Percentiles rank a stretch among this genome's conserved stretches.
phyloP scores from a whole-genome alignment of 2,113 vertebrate species.

The Myxocyprinus asiaticus region DNA sequence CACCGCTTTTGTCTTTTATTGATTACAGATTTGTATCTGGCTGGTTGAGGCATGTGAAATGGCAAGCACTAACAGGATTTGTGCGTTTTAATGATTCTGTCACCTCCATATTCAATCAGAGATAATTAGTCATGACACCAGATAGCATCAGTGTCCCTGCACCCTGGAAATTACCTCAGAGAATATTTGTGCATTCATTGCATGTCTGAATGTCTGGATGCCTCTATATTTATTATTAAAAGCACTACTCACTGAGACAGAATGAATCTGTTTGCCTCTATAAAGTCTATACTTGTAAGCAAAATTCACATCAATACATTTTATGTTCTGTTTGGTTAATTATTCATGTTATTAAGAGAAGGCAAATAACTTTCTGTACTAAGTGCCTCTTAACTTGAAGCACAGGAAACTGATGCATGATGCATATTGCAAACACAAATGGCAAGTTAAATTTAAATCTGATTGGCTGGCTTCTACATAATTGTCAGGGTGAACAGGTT shows the following conservation, averaged over 20 bases:
- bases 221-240: neutral
- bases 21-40: slow-evolving; percentile 46
- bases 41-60: slow-evolving; percentile 15
- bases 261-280: neutral
- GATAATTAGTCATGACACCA: slow-evolving; percentile 53
- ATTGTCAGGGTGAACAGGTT: too few species aligned
- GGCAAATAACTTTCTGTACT: neutral
- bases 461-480: too few species aligned
- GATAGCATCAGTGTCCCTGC: neutral
- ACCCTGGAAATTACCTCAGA: slow-evolving; percentile 15
- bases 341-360: neutral
- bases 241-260: neutral
- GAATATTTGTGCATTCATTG: neutral
- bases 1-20: slow-evolving; percentile 32
- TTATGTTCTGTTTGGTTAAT: neutral
- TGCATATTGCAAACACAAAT: too few species aligned
- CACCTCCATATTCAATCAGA: slow-evolving; percentile 42
- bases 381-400: neutral
- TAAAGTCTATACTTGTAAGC: neutral
- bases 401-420: neutral
- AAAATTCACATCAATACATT: neutral
- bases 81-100: slow-evolving; percentile 38
- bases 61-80: slow-evolving; percentile 27
- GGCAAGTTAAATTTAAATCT: too few species aligned
- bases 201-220: neutral